Evolutionary conservation across 2,113 vertebrate genomes (phyloP).

Genomic region (Raja brachyura): DNA sequence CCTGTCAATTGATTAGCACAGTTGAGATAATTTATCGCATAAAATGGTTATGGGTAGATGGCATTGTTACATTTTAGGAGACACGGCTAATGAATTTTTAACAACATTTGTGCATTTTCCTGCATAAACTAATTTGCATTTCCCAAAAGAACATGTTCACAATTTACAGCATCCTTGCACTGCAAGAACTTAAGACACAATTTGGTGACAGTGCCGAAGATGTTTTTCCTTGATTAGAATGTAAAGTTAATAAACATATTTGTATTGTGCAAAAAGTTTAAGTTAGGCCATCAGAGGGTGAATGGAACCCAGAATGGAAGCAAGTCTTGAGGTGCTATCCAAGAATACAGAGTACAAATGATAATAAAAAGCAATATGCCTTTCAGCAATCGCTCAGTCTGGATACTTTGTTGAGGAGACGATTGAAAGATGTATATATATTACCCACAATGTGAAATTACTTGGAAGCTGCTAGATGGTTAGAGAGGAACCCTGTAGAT

Average conservation of each 20-base stretch:
- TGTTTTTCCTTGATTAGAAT: neutral
- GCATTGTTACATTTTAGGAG: neutral
- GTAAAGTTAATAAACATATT: neutral
- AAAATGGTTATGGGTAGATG: neutral
- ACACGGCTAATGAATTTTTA: neutral
- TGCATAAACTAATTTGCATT: neutral
- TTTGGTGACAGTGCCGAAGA: neutral
- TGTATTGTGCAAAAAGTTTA: neutral
- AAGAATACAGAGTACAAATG: no score
- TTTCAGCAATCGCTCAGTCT: neutral
- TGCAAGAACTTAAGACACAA: neutral
- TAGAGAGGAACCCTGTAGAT: neutral
- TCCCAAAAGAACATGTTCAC: neutral
- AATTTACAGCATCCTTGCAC: neutral
- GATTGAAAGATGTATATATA: neutral
- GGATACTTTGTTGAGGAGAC: neutral
- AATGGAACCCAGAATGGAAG: no score
- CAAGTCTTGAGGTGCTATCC: no score
- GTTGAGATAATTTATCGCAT: neutral
- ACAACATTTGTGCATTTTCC: conserved; percentile 24
- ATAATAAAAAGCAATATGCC: neutral
- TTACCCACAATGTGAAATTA: neutral
- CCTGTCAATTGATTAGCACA: neutral
- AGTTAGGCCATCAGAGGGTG: neutral
- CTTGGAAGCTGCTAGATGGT: neutral